phyloP scores from a whole-genome alignment of 2,888 invertebrate species.

The Brenthis hecate region DNA sequence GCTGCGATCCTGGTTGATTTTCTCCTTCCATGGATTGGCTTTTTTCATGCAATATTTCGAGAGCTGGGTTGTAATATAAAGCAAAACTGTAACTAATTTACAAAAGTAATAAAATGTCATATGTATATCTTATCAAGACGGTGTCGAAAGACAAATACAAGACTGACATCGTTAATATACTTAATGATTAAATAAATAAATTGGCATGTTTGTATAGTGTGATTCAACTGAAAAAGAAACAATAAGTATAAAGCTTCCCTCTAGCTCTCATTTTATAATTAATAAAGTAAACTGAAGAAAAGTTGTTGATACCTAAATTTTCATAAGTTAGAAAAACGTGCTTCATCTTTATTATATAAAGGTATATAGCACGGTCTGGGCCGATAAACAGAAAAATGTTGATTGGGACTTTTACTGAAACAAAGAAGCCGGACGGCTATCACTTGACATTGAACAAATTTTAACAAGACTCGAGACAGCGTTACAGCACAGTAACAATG shows the following conservation, averaged over 20 bases:
- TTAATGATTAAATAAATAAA: conserved; percentile 15
- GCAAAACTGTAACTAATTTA: conserved; percentile 3
- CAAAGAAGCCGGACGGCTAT: conserved; percentile 35
- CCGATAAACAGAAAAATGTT: conserved; percentile 15
- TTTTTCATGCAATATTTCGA: conserved; percentile 86
- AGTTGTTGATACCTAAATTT: background rate
- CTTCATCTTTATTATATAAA: conserved; percentile 4
- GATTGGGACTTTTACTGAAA: conserved; percentile 32
- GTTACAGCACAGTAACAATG: conserved; percentile 38
- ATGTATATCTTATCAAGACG: conserved; percentile 27
- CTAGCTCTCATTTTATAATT: background rate
- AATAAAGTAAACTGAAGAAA: too few species aligned
- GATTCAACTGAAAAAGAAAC: background rate
- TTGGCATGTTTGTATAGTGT: background rate
- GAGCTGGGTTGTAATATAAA: conserved; percentile 70
- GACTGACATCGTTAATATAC: conserved; percentile 11
- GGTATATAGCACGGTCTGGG: conserved; percentile 1
- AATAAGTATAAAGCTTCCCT: too few species aligned
- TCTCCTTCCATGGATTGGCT: conserved; percentile 80
- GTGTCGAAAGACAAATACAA: conserved; percentile 23
- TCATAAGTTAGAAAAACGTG: background rate
- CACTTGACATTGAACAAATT: conserved; percentile 40
- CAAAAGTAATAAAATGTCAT: background rate
- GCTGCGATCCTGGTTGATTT: conserved; percentile 67
- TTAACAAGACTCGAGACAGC: conserved; percentile 33